Base-by-base conservation (phyloP, 2,113 vertebrate genomes). In the Psittacula cyanocephala region DNA sequence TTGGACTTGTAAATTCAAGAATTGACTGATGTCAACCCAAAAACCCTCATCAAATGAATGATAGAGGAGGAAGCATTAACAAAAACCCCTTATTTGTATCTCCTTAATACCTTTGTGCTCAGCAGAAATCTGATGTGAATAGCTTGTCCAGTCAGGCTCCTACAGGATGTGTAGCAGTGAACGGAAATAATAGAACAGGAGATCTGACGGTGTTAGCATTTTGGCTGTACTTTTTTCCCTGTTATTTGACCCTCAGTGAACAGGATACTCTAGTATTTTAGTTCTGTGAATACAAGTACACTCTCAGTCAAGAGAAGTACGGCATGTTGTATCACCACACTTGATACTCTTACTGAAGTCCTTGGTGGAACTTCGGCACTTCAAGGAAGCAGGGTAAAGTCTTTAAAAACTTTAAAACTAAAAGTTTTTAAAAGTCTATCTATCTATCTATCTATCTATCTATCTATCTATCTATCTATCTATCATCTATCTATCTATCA, bases 371-470 rank as follows among this genome's bases (percentile, higher is more conserved):
- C 10, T 20, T 1, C 3, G 20, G 19, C 3, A 4, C 59, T 39
- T 50, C 35, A 33, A 64, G 28, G 27, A 75, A 33, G 8, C 0
- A 0, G 35, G 15, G 6, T 2, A 16, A 88, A 71, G 22, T 57
- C 46, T 67, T 87, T 15, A 28, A 33, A 52, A 27, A 24, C 12
- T 28, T n/a, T n/a, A n/a, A n/a, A n/a, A n/a, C n/a, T n/a, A n/a
- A n/a, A n/a, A n/a, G n/a, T n/a, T n/a, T n/a, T n/a, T n/a, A n/a
- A n/a, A n/a, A n/a, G n/a, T n/a, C n/a, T n/a, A n/a, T 46, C 46
- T 47, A 47, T 47, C 46, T 53, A 49, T 49, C 47, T 49, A 49
- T 49, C 23, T 49, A 49, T 49, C 23, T 49, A 50, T 50, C 25
- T 50, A 15, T 50, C 25, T 50, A 27, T 33, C 11, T 55, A 5